Conservation (phyloP, 2,888 invertebrate species). For the Eupithecia insigniata region DNA sequence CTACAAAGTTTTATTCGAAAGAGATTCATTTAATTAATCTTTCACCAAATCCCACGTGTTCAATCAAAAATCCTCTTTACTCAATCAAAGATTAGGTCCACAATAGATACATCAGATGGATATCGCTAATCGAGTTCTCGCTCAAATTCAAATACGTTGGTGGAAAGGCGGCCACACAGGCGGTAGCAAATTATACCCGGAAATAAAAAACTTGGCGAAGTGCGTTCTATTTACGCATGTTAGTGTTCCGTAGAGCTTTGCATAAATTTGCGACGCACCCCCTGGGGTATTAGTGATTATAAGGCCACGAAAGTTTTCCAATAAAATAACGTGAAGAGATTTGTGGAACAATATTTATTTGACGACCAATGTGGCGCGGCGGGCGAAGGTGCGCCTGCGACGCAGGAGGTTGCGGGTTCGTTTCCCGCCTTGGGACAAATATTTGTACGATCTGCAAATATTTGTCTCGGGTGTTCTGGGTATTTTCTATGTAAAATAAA, state of each 20-base stretch:
- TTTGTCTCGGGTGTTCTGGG: too few species aligned
- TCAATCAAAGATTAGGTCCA: conserved; percentile 30
- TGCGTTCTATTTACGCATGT: neutral
- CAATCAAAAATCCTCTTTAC: conserved; percentile 5
- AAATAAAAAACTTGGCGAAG: conserved; percentile 59
- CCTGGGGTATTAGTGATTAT: neutral
- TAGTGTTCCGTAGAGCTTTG: conserved; percentile 17
- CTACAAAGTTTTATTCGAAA: neutral
- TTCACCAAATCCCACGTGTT: neutral
- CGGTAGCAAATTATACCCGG: conserved; percentile 76
- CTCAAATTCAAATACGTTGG: conserved; percentile 70
- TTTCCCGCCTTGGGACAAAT: too few species aligned
- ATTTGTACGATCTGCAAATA: too few species aligned
- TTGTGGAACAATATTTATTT: neutral
- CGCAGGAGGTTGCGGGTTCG: too few species aligned
- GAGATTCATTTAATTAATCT: neutral
- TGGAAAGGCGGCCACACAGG: conserved; percentile 67
- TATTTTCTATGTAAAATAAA: too few species aligned
- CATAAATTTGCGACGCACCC: neutral
- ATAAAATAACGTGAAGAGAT: neutral
- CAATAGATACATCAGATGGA: conserved; percentile 50
- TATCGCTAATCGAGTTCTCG: conserved; percentile 76
- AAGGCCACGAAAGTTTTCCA: neutral
- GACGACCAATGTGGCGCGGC: too few species aligned
- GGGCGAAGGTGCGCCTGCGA: too few species aligned